Evolutionary conservation across 2,113 vertebrate genomes (phyloP).

Genomic region (Casuarius casuarius): DNA sequence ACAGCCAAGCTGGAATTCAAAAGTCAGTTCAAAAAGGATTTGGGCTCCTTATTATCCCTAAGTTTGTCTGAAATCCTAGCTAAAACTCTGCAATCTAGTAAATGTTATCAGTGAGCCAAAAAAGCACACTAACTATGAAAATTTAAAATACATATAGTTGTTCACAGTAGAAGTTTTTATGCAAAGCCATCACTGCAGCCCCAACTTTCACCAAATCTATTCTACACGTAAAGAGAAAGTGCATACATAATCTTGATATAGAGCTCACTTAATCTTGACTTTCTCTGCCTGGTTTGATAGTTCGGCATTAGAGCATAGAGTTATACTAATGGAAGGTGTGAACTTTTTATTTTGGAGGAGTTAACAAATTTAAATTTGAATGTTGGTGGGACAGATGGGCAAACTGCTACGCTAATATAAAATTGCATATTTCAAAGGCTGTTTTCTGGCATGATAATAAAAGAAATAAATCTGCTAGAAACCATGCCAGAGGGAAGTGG

Average conservation of each 20-base stretch:
- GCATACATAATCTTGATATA: neutral
- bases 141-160: neutral
- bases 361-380: constrained; percentile 19
- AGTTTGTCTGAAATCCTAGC: neutral
- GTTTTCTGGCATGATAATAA: constrained; percentile 32
- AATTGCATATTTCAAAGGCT: constrained; percentile 42
- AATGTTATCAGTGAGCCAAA: neutral
- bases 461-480: constrained; percentile 36
- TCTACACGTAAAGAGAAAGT: neutral
- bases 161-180: neutral
- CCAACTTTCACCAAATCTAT: neutral
- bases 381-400: constrained; percentile 42
- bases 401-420: constrained; percentile 30
- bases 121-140: neutral
- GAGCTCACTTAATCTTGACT: neutral
- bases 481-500: constrained; percentile 37
- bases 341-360: constrained; percentile 22
- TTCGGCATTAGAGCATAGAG: neutral
- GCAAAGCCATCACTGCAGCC: neutral
- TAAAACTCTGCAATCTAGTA: neutral
- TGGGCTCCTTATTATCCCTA: neutral
- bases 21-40: neutral
- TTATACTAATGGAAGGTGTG: neutral
- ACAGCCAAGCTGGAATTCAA: neutral
- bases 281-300: neutral